Evolutionary conservation across 2,888 invertebrate genomes (phyloP), one percentile per base, ranked within the genome.

Genomic region (Antheraea assamensis): DNA sequence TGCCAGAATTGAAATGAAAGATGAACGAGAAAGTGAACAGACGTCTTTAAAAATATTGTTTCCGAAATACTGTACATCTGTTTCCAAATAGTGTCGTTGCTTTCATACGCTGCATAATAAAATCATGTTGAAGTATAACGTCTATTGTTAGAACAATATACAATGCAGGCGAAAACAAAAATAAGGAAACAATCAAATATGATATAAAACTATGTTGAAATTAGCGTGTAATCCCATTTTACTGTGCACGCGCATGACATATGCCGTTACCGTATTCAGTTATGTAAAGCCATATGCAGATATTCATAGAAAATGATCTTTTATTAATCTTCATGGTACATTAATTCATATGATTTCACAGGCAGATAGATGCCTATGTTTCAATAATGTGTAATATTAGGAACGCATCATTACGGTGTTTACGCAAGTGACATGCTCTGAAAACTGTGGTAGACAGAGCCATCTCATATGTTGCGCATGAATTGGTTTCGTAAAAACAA

Each of bases 181-280:
- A 68, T 68, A 68, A 68, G 68, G 68, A 68, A 68, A 68, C 24
- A 68, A 68, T 68, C 61, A 68, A 68, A 68, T 68, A 24, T 30
- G 61, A 35, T 35, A 68, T 68, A 35, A 64, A 68, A 68, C 31
- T 15, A 31, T 68, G 31, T n/a, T 68, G 68, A 68, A 68, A 68
- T 35, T 35, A 15, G 7, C 35, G 24, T 68, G 21, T 35, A 68
- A 68, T 35, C 68, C 68, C 35, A 73, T 27, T 42, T 66, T 75
- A 75, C 74, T 71, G 71, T 42, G 47, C 73, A 73, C 71, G 72
- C 72, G 76, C 77, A 76, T 76, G 76, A 73, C 72, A 75, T 74
- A 71, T 72, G 49, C 78, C 77, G 78, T 77, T 76, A 71, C 73
- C 72, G 66, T 70, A 55, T 75, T 66, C 77, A 74, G 78, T 78